Evolutionary conservation across 2,888 invertebrate genomes (phyloP).

Genomic region (Stictocephala bisonia): DNA sequence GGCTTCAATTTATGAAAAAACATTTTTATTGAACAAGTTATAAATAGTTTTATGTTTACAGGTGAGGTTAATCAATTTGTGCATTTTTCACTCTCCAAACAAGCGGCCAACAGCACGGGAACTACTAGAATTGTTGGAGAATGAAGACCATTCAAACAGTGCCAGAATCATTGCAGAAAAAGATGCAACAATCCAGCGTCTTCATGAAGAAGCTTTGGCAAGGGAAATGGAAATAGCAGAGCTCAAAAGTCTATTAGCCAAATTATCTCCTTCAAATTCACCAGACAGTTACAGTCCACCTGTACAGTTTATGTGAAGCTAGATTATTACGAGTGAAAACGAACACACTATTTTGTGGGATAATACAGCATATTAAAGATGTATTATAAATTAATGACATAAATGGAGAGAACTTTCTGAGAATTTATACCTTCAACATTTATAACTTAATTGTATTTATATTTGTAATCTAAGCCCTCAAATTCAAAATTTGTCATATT

Average conservation of each 20-base stretch:
- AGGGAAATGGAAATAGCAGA: conserved; percentile 55
- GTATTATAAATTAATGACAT: no score
- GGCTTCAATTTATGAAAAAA: no score
- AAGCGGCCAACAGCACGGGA: conserved; percentile 71
- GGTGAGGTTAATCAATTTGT: conserved; percentile 71
- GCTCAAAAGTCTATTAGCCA: conserved; percentile 48
- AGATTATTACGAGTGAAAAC: no score
- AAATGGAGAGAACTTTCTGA: no score
- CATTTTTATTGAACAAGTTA: no score
- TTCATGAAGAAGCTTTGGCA: conserved; percentile 52
- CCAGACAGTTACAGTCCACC: background rate
- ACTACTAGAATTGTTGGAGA: conserved; percentile 66
- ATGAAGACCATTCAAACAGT: conserved; percentile 24
- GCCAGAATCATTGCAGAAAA: conserved; percentile 39
- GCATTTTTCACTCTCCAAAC: conserved; percentile 69
- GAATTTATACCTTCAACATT: no score
- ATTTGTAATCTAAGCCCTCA: no score
- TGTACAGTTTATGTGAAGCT: conserved; percentile 10
- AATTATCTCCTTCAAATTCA: background rate
- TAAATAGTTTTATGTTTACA: conserved; percentile 54
- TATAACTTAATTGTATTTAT: no score
- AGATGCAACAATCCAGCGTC: conserved; percentile 45
- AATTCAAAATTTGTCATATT: no score
- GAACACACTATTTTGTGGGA: no score
- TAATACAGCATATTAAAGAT: no score